Evolutionary conservation across 2,797 vertebrate species (phyloP), one percentile per base, ranked within the genome.

Genomic region (Lithobates sylvaticus): DNA sequence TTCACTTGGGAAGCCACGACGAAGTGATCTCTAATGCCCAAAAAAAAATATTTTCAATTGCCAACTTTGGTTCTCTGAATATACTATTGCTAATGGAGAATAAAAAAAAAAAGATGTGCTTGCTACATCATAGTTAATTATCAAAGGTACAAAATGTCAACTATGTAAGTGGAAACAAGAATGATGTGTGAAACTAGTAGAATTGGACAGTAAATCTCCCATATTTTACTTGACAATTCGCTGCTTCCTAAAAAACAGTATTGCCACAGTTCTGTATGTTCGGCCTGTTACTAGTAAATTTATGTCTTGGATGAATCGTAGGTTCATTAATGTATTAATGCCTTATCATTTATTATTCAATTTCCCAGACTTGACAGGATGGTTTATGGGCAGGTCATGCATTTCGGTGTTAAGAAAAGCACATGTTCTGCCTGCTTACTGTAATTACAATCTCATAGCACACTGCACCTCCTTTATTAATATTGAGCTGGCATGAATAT

Each of bases 291-390:
- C 36, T 68, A 68, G 39, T 68, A 42, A 69, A n/a, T 50, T 69
- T 44, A 29, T 50, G 42, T 32, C 67, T 69, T 79, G 65, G 39
- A 27, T 78, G 23, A 42, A 6, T 78, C 61, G 44, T 23, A 23
- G 3, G 29, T n/a, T 77, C 75, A n/a, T 64, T n/a, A 64, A 64
- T 77, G 58, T 77, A 79, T 79, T 69, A 79, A 50, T 69, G 64
- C 16, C 27, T 69, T 12, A 47, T 69, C 26, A 50, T 79, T 67
- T 79, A 69, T 69, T 79, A 67, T 78, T 78, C 64, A 79, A 50
- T 69, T 65, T 23, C 67, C 27, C 42, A 79, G 39, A 64, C 64
- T 68, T 78, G 36, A 81, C 47, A 50, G 21, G 27, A 58, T 58
- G 27, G 29, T 54, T 54, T 34, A 54, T 54, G 67, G 44, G 47